Evolutionary conservation across 2,888 invertebrate species (phyloP).

Genomic region (Gasteruption jaculator): DNA sequence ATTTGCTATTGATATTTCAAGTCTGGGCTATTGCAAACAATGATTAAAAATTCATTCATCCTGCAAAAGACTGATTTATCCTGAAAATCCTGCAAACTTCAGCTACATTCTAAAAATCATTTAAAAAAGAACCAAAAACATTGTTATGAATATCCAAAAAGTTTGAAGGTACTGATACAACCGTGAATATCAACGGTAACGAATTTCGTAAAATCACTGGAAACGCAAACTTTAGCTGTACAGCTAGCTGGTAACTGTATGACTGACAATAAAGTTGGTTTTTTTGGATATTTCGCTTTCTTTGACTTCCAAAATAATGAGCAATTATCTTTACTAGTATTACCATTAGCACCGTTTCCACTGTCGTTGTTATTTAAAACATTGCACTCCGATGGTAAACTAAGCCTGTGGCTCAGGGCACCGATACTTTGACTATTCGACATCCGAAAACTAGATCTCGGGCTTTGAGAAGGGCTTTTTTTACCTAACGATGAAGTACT

Average conservation of each 20-base stretch:
- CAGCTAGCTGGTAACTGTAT: constrained; percentile 39
- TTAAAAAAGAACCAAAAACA: too few relatives aligned
- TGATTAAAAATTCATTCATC: too few relatives aligned
- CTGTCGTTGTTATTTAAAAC: constrained; percentile 10
- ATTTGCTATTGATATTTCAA: too few relatives aligned
- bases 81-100: too few relatives aligned
- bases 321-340: constrained; percentile 2
- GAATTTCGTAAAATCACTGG: constrained; percentile 43
- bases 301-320: constrained; percentile 37
- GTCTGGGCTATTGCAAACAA: too few relatives aligned
- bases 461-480: too few relatives aligned
- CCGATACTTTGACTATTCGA: constrained; percentile 25
- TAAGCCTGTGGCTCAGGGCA: too few relatives aligned
- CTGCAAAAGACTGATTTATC: too few relatives aligned
- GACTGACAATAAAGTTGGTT: constrained; percentile 34
- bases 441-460: constrained; percentile 24
- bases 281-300: constrained; percentile 29
- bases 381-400: constrained; percentile 6
- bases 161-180: constrained; percentile 35
- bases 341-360: constrained; percentile 2
- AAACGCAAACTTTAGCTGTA: constrained; percentile 39
- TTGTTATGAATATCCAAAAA: constrained; percentile 25
- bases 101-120: too few relatives aligned
- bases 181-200: constrained; percentile 45
- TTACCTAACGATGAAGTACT: constrained; percentile 22